Evolutionary conservation across 2,113 vertebrate species (phyloP), one percentile per base, ranked within the genome.

Genomic region (Otus sunia): DNA sequence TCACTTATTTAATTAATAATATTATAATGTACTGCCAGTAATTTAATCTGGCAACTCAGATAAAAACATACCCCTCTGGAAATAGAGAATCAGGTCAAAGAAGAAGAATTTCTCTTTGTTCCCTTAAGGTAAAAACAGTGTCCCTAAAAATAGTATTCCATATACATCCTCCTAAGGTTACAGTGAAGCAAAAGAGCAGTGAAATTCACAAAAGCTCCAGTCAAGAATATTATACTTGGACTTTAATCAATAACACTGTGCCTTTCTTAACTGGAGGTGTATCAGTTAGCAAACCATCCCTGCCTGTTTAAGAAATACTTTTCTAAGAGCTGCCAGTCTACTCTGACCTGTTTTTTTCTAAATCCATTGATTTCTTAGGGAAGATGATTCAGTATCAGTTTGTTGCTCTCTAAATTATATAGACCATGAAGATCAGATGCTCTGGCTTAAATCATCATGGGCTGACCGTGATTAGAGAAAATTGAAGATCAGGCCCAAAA

Each of bases 141-240:
- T 84, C 79, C 69, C 43, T 86, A 96, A 97, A 98, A 97, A 96
- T 64, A 97, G n/a, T 63, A 88, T 92, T 97, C 97, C n/a, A 25
- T 96, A 52, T 94, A 94, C 64, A 87, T 64, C 62, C 63, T 88
- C 79, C 68, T 73, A 95, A 96, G 83, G 60, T 82, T 88, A 60
- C 88, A 93, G 67, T 78, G 41, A 97, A 87, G 83, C 30, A 94
- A 93, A 95, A 88, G 56, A 88, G 68, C 75, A 92, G 50, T 90
- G 74, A 97, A 92, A 97, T 97, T 97, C 89, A 97, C 90, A 95
- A 93, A 97, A 96, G 73, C 41, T 94, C 88, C 76, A 92, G 80
- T 95, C 92, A 96, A 69, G 59, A 71, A 74, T 93, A 82, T 93
- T 94, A 82, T 41, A 84, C 69, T 78, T 96, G 91, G 84, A 93